These are phyloP conservation scores for Pachydiplax longipennis DNA, from an alignment of 2,888 invertebrate species.

Conservation along the genomic window DNA sequence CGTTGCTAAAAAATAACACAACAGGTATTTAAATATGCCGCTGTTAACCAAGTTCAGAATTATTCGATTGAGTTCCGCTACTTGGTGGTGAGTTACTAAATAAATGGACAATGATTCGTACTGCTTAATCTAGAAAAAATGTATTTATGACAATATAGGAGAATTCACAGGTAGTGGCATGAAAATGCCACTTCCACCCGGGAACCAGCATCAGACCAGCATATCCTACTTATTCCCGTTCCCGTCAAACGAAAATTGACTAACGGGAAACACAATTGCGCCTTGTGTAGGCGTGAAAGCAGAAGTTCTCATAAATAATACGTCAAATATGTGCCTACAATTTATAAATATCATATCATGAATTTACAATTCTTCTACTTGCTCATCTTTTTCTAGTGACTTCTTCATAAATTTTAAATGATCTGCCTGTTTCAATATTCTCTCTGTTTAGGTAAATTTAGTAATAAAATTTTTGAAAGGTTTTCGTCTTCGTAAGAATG, in stretches of 20 bases:
- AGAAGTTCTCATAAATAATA: not conserved
- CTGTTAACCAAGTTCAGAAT: no score
- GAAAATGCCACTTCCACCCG: no score
- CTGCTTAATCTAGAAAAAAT: no score
- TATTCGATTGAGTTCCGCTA: no score
- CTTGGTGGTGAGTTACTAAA: no score
- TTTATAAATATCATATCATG: not conserved
- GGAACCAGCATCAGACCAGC: no score
- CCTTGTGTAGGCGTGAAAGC: slow-evolving; percentile 30
- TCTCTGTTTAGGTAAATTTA: not conserved
- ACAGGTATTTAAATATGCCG: no score
- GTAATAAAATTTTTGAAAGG: not conserved
- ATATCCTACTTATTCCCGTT: no score
- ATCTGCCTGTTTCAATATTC: not conserved
- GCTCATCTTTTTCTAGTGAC: not conserved
- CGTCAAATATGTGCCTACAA: not conserved
- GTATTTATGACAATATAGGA: no score
- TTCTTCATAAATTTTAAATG: not conserved
- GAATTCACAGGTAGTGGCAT: no score
- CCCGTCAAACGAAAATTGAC: not conserved
- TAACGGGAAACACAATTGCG: slow-evolving; percentile 1
- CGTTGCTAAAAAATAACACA: no score
- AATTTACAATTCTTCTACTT: not conserved
- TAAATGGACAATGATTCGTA: no score
- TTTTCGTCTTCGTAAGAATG: slow-evolving; percentile 62